Base-by-base conservation (phyloP, 2,888 invertebrate species). In the Amblyjoppa proteus region DNA sequence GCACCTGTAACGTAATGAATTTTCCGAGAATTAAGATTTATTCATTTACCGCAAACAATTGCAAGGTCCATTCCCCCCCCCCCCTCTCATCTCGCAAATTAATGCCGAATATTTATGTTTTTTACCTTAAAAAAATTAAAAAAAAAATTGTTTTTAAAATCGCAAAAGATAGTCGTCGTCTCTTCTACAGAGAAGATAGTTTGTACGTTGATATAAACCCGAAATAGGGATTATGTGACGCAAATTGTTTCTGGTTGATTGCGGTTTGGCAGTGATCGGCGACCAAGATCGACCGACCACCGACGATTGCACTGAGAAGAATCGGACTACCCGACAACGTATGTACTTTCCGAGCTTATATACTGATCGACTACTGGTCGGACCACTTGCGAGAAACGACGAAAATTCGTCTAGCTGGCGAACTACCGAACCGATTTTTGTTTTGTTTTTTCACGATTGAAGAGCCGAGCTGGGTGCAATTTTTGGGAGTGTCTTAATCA, bases 241-340 rank as follows among this genome's bases (percentile, higher is more conserved):
- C 28, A 61, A 61, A 61, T 61, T 28, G 28, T 61, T 28, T 61
- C 3, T 28, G 31, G n/a, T 51, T 61, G 58, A 31, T 58, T 58
- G 58, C 4, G 58, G 4, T 31, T 20, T 7, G 13, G 13, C 28
- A 13, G 31, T 28, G 61, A 61, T 31, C 31, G 31, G 13, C 16
- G 61, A 31, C 28, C 58, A 58, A 28, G 28, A 25, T 58, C 20
- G 28, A 28, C 28, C 61, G 31, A 31, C 31, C 61, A 28, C 61
- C 13, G 13, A 16, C 3, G 31, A 31, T 89, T 90, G 70, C 88
- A 92, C 86, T 83, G 92, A 89, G 92, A 92, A 92, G 91, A 87
- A 89, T 89, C 92, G 85, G 92, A 92, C 92, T 92, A 92, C 88
- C 92, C 89, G 78, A 68, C 0, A 83, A 0, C 0, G 7, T 0